Evolutionary conservation across 2,797 vertebrate genomes (phyloP).

Genomic region (Macrochelys suwanniensis): DNA sequence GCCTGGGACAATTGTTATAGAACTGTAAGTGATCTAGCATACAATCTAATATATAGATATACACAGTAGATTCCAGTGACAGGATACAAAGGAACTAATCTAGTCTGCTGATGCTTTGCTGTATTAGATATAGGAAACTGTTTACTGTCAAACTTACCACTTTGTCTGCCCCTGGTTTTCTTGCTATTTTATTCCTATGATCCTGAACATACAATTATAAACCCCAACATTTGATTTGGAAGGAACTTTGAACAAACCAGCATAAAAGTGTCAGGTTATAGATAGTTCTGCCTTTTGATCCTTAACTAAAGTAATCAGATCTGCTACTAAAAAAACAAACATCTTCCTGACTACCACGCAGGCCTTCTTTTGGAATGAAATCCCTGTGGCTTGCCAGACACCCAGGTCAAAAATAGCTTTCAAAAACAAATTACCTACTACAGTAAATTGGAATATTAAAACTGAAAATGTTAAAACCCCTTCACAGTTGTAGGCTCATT

Average conservation of each 20-base stretch:
- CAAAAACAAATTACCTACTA: not conserved
- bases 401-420: not conserved
- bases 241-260: not conserved
- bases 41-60: not conserved
- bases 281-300: not conserved
- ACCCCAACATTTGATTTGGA: not conserved
- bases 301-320: not conserved
- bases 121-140: not conserved
- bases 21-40: conserved; percentile 90
- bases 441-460: not conserved
- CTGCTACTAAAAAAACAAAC: not conserved
- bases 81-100: not conserved
- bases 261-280: not conserved
- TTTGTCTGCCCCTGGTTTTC: not conserved
- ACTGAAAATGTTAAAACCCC: not conserved
- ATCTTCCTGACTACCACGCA: not conserved
- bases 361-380: not conserved
- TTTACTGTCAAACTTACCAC: not conserved
- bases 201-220: not conserved
- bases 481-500: not conserved
- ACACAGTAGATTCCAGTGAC: not conserved
- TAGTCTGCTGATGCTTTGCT: not conserved
- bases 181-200: not conserved
- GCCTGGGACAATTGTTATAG: conserved; percentile 94
- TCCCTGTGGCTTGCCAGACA: not conserved